Conservation (phyloP, 2,797 vertebrate genomes). For the Chrosomus eos region DNA sequence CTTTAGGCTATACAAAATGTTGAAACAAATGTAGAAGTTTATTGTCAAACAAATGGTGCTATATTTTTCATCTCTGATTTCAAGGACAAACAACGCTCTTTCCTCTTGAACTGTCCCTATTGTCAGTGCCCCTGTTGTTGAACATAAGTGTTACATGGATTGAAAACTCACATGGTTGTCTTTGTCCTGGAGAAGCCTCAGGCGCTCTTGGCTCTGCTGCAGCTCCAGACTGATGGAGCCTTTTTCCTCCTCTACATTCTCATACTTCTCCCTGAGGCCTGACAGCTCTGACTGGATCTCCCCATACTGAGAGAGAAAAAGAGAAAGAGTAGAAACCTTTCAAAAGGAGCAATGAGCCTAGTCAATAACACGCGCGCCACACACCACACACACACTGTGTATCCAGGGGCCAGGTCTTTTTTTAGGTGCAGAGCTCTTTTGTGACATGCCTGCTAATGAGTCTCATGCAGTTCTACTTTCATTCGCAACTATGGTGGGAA, state of each 20-base stretch:
- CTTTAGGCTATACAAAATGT: slow-evolving; percentile 14
- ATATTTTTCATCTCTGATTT: slow-evolving; percentile 10
- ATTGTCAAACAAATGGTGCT: background rate
- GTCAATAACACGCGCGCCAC: slow-evolving; percentile 46
- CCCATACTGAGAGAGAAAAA: slow-evolving; percentile 81
- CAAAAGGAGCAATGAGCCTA: slow-evolving; percentile 15
- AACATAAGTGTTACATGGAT: background rate
- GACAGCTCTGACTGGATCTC: slow-evolving; percentile 86
- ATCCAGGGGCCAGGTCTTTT: slow-evolving; percentile 2
- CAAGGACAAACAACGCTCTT: slow-evolving; percentile 23
- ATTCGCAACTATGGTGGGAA: slow-evolving; percentile 9
- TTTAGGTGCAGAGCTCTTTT: slow-evolving; percentile 23
- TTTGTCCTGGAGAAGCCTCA: slow-evolving; percentile 92
- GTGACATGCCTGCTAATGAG: slow-evolving; percentile 38
- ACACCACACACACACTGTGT: background rate
- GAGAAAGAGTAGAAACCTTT: slow-evolving; percentile 36
- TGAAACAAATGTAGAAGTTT: slow-evolving; percentile 2
- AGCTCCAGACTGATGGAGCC: slow-evolving; percentile 86
- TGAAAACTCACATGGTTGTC: slow-evolving; percentile 86
- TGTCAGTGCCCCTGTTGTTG: slow-evolving; percentile 50
- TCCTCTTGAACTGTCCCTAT: slow-evolving; percentile 57
- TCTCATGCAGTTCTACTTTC: background rate
- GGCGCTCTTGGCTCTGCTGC: slow-evolving; percentile 88
- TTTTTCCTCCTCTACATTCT: slow-evolving; percentile 89
- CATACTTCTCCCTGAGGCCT: slow-evolving; percentile 86